These are phyloP conservation scores for Mobula hypostoma DNA, from an alignment of 2,113 vertebrate species.

Conservation along the genomic window DNA sequence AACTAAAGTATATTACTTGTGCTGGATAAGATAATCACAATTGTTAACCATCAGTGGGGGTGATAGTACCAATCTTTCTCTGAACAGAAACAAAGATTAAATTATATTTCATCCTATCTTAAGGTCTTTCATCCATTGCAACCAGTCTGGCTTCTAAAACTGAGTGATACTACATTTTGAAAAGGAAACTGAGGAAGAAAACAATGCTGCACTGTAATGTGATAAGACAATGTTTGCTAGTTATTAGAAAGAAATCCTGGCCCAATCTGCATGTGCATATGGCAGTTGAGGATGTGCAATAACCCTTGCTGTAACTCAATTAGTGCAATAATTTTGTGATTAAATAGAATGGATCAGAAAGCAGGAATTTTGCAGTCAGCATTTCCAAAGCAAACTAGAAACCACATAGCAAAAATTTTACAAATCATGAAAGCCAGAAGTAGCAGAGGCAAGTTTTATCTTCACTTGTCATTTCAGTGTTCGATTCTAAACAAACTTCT, in stretches of 20 bases:
- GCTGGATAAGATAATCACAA: constrained; percentile 59
- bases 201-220: neutral
- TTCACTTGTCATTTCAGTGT: neutral
- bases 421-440: neutral
- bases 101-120: constrained; percentile 42
- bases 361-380: neutral
- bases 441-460: neutral
- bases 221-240: neutral
- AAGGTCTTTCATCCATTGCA: constrained; percentile 42
- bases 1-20: constrained; percentile 48
- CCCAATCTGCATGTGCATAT: neutral
- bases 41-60: constrained; percentile 46
- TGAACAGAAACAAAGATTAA: constrained; percentile 50
- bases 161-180: constrained; percentile 44
- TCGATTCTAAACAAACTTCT: neutral
- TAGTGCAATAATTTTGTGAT: neutral
- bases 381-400: neutral
- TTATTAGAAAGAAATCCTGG: neutral
- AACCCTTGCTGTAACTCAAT: neutral
- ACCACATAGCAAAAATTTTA: neutral
- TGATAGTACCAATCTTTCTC: constrained; percentile 48
- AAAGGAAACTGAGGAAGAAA: neutral
- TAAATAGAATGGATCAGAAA: neutral
- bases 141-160: constrained; percentile 43
- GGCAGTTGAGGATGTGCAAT: neutral